Percentiles rank a stretch among this genome's conserved stretches.
phyloP scores from a whole-genome alignment of 2,797 vertebrate genomes.

The Anguilla marmorata region DNA sequence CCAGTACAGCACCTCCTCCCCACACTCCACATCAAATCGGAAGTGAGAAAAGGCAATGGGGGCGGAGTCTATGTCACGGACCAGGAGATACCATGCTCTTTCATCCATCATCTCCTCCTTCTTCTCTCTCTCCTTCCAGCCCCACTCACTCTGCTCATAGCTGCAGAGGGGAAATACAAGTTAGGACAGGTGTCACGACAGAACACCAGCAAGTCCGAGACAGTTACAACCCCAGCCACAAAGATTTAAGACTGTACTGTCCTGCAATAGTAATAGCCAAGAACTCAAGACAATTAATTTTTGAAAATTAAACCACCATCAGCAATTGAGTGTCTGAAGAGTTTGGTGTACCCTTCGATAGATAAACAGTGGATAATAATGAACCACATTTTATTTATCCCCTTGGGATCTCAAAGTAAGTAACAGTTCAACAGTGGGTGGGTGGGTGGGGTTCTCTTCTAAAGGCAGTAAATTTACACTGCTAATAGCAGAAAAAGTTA shows the following conservation, averaged over 20 bases:
- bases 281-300: not conserved
- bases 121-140: constrained; percentile 95
- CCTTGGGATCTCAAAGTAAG: not conserved
- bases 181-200: constrained; percentile 21
- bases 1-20: constrained; percentile 95
- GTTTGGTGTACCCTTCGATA: not conserved
- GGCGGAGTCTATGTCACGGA: constrained; percentile 73
- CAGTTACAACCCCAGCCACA: not conserved
- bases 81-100: constrained; percentile 92
- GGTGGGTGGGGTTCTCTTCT: not conserved
- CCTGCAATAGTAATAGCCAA: not conserved
- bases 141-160: constrained; percentile 95
- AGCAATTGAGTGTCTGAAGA: not conserved
- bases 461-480: not conserved
- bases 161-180: constrained; percentile 56
- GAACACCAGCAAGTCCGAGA: not conserved
- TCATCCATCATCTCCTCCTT: constrained; percentile 90
- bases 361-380: not conserved
- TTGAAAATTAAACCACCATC: not conserved
- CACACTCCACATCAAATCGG: constrained; percentile 90
- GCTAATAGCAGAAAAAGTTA: not conserved
- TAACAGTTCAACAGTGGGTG: not conserved
- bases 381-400: not conserved
- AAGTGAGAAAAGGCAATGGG: constrained; percentile 92
- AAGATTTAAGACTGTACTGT: too few relatives aligned